Conservation (phyloP, 2,113 vertebrate genomes). For the Calidris pugnax region DNA sequence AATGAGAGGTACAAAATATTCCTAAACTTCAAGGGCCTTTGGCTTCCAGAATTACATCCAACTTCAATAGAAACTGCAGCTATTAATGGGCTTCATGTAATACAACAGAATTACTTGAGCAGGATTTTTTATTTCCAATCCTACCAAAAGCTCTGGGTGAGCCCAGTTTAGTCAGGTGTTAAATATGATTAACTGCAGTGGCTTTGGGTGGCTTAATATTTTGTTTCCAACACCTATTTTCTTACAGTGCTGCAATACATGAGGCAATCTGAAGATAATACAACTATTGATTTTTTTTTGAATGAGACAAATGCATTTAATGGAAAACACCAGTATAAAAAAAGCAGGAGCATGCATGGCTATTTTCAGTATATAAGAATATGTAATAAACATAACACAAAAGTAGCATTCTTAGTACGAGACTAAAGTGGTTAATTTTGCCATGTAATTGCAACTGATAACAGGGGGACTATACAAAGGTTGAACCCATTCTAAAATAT, state of each 20-base stretch:
- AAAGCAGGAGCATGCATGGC: not conserved
- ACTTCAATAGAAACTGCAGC: not conserved
- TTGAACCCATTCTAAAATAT: not conserved
- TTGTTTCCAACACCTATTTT: slow-evolving; percentile 20
- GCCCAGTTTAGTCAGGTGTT: slow-evolving; percentile 3
- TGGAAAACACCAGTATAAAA: not conserved
- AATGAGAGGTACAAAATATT: not conserved
- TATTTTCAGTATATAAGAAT: not conserved
- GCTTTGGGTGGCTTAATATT: slow-evolving; percentile 34
- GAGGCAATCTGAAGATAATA: not conserved
- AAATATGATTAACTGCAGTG: slow-evolving; percentile 31
- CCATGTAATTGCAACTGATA: not conserved
- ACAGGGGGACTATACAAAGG: not conserved
- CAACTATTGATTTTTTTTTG: not conserved
- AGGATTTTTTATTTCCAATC: not conserved
- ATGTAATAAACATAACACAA: not conserved
- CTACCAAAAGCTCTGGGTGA: not conserved
- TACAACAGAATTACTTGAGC: not conserved
- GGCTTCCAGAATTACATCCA: not conserved
- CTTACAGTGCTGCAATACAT: not conserved
- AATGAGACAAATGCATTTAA: not conserved
- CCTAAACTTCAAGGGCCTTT: not conserved
- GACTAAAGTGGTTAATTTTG: not conserved
- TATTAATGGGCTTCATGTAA: not conserved
- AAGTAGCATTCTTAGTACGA: not conserved